Evolutionary conservation across 2,797 vertebrate species (phyloP).

Genomic region (Eleutherodactylus coqui): DNA sequence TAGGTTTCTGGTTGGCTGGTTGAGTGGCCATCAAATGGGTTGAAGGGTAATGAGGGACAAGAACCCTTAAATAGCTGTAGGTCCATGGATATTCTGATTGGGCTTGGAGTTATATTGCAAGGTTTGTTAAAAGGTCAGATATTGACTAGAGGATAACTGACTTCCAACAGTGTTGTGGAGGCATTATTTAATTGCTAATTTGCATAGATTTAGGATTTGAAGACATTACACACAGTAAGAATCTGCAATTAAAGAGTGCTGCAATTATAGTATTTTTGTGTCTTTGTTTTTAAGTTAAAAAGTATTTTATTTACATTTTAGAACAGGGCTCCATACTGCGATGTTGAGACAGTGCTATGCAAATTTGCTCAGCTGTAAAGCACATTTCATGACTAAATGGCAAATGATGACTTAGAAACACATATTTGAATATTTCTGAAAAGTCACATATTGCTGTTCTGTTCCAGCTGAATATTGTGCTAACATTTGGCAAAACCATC

Average conservation of each 20-base stretch:
- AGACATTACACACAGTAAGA: neutral
- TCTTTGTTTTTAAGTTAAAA: conserved; percentile 5
- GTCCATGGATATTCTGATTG: no score
- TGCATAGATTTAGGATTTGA: neutral
- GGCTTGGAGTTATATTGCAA: no score
- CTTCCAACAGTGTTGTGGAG: no score
- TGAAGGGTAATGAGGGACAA: no score
- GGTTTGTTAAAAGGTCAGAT: no score
- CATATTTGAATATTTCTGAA: conserved; percentile 51
- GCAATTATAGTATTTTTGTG: conserved; percentile 1
- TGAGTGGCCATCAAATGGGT: no score
- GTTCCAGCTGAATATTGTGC: conserved; percentile 12
- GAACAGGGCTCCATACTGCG: conserved; percentile 27
- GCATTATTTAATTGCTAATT: no score
- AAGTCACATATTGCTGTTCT: conserved; percentile 21
- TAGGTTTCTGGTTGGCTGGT: no score
- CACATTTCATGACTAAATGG: conserved; percentile 28
- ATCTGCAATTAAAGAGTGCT: neutral
- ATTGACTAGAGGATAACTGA: no score
- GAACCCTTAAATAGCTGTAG: no score
- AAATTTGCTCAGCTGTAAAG: conserved; percentile 32
- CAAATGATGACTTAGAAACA: conserved; percentile 44
- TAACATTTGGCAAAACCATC: conserved; percentile 58
- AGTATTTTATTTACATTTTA: conserved; percentile 43
- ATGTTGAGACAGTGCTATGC: conserved; percentile 23